Evolutionary conservation across 2,113 vertebrate genomes (phyloP).

Genomic region (Parus major): DNA sequence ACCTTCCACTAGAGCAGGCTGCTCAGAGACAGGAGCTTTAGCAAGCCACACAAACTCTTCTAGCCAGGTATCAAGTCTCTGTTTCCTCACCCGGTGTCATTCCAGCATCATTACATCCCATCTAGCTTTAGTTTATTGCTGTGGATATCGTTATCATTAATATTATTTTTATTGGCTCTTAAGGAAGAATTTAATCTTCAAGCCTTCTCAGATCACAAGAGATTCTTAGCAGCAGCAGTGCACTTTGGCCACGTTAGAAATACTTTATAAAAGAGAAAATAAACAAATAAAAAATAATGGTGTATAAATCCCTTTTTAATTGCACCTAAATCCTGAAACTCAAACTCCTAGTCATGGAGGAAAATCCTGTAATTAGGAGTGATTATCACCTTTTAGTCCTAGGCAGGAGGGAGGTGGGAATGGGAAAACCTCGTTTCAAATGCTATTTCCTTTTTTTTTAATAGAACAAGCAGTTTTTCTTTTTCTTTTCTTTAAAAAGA

Average conservation of each 20-base stretch:
- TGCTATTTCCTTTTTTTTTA: neutral
- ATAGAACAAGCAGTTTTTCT: neutral
- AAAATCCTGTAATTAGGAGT: conserved; percentile 35
- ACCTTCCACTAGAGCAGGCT: neutral
- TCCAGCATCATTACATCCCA: neutral
- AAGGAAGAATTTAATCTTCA: conserved; percentile 17
- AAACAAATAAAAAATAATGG: conserved; percentile 45
- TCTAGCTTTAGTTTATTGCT: conserved; percentile 1
- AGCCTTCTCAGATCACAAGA: conserved; percentile 61
- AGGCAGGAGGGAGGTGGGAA: conserved; percentile 59
- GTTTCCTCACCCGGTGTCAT: neutral
- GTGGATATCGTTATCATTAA: neutral
- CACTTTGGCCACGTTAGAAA: neutral
- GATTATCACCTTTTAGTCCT: conserved; percentile 60
- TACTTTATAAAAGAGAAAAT: conserved; percentile 45
- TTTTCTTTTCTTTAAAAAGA: neutral
- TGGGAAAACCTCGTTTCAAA: conserved; percentile 1
- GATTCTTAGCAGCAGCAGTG: conserved; percentile 40
- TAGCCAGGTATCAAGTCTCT: neutral
- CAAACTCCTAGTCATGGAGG: conserved; percentile 55
- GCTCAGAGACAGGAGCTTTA: neutral
- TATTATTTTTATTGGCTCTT: conserved; percentile 13
- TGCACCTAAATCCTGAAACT: conserved; percentile 47
- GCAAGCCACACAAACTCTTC: neutral
- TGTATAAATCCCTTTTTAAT: conserved; percentile 65